Evolutionary conservation across 2,113 vertebrate genomes (phyloP), one percentile per base, ranked within the genome.

Genomic region (Hyperoodon ampullatus): DNA sequence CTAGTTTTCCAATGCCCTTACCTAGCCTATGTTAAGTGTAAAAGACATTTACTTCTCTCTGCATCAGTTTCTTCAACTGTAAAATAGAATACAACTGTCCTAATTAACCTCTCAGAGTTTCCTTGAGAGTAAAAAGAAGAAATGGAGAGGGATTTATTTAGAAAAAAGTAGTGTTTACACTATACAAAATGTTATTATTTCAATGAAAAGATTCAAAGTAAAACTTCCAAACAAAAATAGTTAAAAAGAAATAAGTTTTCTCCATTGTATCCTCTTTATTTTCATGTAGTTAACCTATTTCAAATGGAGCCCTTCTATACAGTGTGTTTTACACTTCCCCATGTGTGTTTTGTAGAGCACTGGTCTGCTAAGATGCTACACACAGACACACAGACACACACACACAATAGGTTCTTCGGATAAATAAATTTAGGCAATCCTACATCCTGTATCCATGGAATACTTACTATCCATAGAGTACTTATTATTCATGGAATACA

Each of bases 221-320:
- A 93, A 72, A 55, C 39, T 87, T 94, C 19, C 26, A 50, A 81
- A 80, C 61, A 92, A 85, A 95, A 88, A 77, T n/a, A 23, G 14
- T 28, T 85, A 55, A 58, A 72, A 68, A 80, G 42, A 68, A 93
- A 35, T 11, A n/a, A n/a, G 9, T 68, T 19, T 83, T 94, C 24
- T 47, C 6, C 3, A n/a, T 42, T 44, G 2, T 26, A 44, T 77
- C 28, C 14, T n/a, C 33, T 91, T 89, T 21, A 55, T 77, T 93
- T 93, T 86, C 35, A 88, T 1, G 11, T 21, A 44, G 24, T 70
- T 26, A 63, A 60, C 3, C 26, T 90, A 78, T 85, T 92, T 92
- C 58, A 47, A 78, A 65, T 26, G 42, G 28, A 53, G 3, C 18
- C 47, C 4, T 78, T 70, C 5, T 15, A 26, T 13, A 15, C 1